Conservation (phyloP, 2,797 vertebrate genomes). For the Rhinophrynus dorsalis region DNA sequence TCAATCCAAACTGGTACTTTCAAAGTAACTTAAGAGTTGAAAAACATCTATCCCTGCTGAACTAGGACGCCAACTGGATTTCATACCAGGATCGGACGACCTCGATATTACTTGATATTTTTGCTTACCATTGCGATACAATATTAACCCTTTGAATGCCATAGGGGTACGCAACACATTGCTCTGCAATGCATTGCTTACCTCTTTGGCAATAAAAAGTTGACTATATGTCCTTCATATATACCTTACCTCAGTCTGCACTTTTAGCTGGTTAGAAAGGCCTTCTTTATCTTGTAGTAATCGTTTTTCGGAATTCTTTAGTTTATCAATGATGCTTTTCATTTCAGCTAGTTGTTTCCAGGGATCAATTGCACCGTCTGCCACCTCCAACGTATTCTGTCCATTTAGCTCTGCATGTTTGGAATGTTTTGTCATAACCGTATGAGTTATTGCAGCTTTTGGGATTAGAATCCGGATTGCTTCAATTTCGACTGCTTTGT, state of each 20-base stretch:
- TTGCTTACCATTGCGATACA: too few species aligned
- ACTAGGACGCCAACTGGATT: too few species aligned
- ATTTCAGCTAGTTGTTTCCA: conserved; percentile 75
- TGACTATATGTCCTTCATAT: background rate
- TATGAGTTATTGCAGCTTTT: conserved; percentile 82
- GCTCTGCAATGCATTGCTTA: too few species aligned
- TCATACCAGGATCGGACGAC: too few species aligned
- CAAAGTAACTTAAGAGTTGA: too few species aligned
- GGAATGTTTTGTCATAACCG: conserved; percentile 65
- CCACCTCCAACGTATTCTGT: conserved; percentile 70
- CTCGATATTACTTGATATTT: too few species aligned
- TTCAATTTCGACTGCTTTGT: conserved; percentile 87
- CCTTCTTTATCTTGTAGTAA: conserved; percentile 95
- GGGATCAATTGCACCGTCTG: conserved; percentile 64
- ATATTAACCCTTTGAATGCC: too few species aligned
- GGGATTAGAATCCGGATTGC: conserved; percentile 89
- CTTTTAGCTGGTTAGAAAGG: conserved; percentile 88
- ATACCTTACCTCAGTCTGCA: conserved; percentile 89
- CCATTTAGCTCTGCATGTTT: conserved; percentile 61
- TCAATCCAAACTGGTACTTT: too few species aligned
- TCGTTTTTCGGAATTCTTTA: conserved; percentile 88
- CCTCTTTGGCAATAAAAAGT: too few species aligned
- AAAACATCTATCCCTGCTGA: too few species aligned
- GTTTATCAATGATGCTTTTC: conserved; percentile 79
- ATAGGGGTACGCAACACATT: too few species aligned